Evolutionary conservation across 1,140 invertebrate species (phyloP).

Genomic region (Drosophila guanche): DNA sequence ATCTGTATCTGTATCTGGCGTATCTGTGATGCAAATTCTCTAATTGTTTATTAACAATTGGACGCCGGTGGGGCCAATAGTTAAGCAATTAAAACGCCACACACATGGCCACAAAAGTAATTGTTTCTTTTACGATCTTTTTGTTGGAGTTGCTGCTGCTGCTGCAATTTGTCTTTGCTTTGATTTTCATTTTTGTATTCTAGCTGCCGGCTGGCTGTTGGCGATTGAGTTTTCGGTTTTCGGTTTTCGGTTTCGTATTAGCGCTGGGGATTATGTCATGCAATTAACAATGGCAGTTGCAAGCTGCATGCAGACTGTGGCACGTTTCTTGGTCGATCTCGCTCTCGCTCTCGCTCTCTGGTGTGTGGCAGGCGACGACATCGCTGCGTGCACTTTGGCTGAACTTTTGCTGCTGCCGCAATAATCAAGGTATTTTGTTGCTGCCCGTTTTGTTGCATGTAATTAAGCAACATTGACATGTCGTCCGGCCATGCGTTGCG

Average conservation of each 20-base stretch:
- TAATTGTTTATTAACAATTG: constrained; percentile 81
- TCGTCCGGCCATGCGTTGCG: constrained; percentile 71
- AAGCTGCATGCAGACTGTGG: constrained; percentile 50
- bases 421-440: constrained; percentile 18
- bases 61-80: constrained; percentile 62
- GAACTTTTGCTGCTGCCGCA: constrained; percentile 54
- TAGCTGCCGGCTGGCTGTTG: constrained; percentile 39
- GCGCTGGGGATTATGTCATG: constrained; percentile 75
- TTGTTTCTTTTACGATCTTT: constrained; percentile 14
- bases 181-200: constrained; percentile 55
- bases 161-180: constrained; percentile 53
- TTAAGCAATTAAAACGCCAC: constrained; percentile 75
- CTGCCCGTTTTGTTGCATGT: constrained; percentile 53
- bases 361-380: constrained; percentile 45
- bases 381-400: constrained; percentile 72
- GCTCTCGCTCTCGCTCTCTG: constrained; percentile 38
- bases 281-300: constrained; percentile 71
- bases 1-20: constrained; percentile 26
- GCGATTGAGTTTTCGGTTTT: constrained; percentile 78
- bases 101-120: constrained; percentile 2
- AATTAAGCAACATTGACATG: constrained; percentile 78
- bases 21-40: constrained; percentile 66
- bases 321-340: constrained; percentile 44
- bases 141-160: constrained; percentile 41
- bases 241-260: constrained; percentile 78